Conservation (phyloP, 2,113 vertebrate genomes). For the Pavo muticus region DNA sequence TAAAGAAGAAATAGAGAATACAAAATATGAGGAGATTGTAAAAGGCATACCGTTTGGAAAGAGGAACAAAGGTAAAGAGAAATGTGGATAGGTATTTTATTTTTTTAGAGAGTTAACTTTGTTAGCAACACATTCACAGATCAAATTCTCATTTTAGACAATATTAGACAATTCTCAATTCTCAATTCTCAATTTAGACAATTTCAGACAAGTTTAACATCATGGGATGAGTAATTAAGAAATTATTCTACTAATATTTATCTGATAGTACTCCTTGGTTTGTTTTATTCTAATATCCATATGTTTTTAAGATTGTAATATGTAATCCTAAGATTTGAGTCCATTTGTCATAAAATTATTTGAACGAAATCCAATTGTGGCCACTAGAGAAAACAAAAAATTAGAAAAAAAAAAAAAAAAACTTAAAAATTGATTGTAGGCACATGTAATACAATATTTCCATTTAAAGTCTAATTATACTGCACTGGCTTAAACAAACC, state of each 20-base stretch:
- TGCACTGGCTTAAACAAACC: neutral
- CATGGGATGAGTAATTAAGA: neutral
- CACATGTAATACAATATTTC: neutral
- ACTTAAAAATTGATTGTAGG: neutral
- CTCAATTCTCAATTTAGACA: neutral
- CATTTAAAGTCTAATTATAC: neutral
- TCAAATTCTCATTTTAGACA: neutral
- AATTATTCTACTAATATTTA: neutral
- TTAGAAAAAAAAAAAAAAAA: neutral
- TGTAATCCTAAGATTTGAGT: constrained; percentile 27
- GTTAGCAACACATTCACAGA: neutral
- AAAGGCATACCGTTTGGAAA: neutral
- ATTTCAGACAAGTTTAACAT: neutral
- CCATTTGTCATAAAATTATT: neutral
- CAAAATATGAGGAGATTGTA: constrained; percentile 19
- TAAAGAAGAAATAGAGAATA: neutral
- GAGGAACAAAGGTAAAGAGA: neutral
- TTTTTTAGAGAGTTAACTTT: neutral
- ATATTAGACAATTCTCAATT: too few relatives aligned
- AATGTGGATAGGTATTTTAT: neutral
- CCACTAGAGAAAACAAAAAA: neutral
- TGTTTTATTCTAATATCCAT: neutral
- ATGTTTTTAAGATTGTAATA: constrained; percentile 42
- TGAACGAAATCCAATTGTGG: constrained; percentile 22
- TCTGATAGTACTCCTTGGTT: constrained; percentile 1